phyloP scores from a whole-genome alignment of 2,113 vertebrate species.

The Uria aalge region DNA sequence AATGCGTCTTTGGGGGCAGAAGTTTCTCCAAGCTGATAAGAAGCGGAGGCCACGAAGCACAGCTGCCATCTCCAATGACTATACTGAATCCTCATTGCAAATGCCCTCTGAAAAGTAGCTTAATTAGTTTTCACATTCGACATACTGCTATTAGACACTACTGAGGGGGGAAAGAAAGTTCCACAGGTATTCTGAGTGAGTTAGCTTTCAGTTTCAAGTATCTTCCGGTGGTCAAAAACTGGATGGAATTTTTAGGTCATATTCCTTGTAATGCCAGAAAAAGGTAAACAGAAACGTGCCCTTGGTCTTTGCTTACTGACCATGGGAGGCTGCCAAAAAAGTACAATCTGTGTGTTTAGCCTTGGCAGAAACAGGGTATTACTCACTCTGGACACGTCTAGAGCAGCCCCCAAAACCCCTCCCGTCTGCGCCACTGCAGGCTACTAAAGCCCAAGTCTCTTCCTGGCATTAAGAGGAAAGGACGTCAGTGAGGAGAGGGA shows the following conservation, averaged over 20 bases:
- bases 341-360: neutral
- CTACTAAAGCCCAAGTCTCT: neutral
- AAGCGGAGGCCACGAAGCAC: neutral
- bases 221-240: neutral
- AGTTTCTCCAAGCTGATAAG: neutral
- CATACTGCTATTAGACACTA: neutral
- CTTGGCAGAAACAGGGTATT: slow-evolving; percentile 25
- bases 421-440: neutral
- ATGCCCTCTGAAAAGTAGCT: neutral
- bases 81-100: neutral
- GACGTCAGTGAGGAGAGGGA: neutral
- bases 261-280: neutral
- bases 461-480: neutral
- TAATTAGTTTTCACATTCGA: neutral
- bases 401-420: neutral
- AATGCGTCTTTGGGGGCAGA: neutral
- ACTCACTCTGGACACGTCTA: neutral
- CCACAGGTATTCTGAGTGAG: neutral
- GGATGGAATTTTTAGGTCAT: neutral
- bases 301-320: slow-evolving; percentile 37
- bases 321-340: slow-evolving; percentile 29
- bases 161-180: neutral
- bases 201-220: neutral
- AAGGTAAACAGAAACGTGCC: slow-evolving; percentile 19
- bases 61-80: neutral